Evolutionary conservation across 2,888 invertebrate species (phyloP).

Genomic region (Drosophila melanocephala): DNA sequence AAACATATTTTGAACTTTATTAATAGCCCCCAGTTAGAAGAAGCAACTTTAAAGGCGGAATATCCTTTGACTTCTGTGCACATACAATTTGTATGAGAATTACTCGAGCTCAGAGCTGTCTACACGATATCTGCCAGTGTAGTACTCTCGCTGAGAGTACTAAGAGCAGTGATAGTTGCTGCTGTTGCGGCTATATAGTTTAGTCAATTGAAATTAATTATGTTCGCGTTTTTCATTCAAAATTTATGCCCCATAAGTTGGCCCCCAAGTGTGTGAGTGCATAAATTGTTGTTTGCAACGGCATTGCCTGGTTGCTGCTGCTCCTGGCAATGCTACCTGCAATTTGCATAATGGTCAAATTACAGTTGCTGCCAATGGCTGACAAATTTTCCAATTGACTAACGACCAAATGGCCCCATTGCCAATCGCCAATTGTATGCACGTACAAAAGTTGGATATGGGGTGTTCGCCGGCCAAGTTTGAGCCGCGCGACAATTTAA

Average conservation of each 20-base stretch:
- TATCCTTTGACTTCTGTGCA: neutral
- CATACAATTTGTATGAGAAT: neutral
- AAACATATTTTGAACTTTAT: neutral
- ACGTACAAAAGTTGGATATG: neutral
- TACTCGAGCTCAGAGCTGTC: neutral
- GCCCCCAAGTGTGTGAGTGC: conserved; percentile 75
- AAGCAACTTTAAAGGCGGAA: neutral
- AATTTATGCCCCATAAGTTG: conserved; percentile 77
- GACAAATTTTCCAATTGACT: conserved; percentile 72
- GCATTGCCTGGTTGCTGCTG: conserved; percentile 12
- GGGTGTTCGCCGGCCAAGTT: conserved; percentile 7
- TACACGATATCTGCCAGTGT: neutral
- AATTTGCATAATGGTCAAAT: conserved; percentile 77
- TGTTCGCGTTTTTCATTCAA: conserved; percentile 55
- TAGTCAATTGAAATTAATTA: conserved; percentile 78
- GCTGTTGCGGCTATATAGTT: conserved; percentile 24
- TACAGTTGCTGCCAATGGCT: conserved; percentile 65
- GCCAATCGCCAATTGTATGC: conserved; percentile 14
- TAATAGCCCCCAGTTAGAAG: neutral
- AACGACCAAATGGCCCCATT: conserved; percentile 22
- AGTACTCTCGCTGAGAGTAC: neutral
- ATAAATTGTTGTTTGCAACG: conserved; percentile 58
- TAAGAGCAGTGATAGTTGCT: neutral
- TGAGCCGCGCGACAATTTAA: conserved; percentile 64
- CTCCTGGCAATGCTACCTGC: conserved; percentile 34